Base-by-base conservation (phyloP, 2,797 vertebrate genomes). In the Pseudotriccus pelzelni region DNA sequence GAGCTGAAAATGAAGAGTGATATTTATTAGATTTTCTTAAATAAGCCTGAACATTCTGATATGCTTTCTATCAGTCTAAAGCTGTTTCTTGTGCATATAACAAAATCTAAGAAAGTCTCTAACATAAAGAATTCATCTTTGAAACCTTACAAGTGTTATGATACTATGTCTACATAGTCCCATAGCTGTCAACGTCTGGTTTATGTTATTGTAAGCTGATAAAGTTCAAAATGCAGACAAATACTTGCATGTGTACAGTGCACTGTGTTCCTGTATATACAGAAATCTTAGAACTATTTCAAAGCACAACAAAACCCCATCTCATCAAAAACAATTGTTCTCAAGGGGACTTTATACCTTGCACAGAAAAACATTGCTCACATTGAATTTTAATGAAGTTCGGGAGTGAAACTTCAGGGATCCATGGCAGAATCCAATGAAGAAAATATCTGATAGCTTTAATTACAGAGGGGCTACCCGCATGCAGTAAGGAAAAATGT, bases 341-440 rank as follows among this genome's bases (percentile, higher is more conserved):
- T 84, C 37, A 18, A 47, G 49, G 56, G 76, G 21, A 22, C 47
- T 52, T 95, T 85, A 24, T 80, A 37, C 34, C 53, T 93, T 43
- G 22, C 74, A 41, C 52, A 88, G 73, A 52, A 93, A 86, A 88
- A 44, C 17, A 52, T 21, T 79, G 23, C 30, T 64, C 5, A 46
- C 64, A 67, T 28, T 82, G 64, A 74, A 52, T 85, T 93, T 87
- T 93, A 92, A 87, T 95, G 70, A 90, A 89, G 10, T 68, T 87
- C 46, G 20, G 4, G 64, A 84, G 62, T 83, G 24, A 24, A 87
- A 70, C 44, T 87, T 94, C 19, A 69, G 59, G 63, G 67, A 87
- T 25, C 34, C 14, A 36, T 34, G 28, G 32, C 63, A 86, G 43
- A 94, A 66, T 50, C 14, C 77, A 67, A 10, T 53, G 43, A 95